These are phyloP conservation scores for Sinocyclocheilus anshuiensis DNA, from an alignment of 2,113 vertebrate genomes.

Conservation along the genomic window DNA sequence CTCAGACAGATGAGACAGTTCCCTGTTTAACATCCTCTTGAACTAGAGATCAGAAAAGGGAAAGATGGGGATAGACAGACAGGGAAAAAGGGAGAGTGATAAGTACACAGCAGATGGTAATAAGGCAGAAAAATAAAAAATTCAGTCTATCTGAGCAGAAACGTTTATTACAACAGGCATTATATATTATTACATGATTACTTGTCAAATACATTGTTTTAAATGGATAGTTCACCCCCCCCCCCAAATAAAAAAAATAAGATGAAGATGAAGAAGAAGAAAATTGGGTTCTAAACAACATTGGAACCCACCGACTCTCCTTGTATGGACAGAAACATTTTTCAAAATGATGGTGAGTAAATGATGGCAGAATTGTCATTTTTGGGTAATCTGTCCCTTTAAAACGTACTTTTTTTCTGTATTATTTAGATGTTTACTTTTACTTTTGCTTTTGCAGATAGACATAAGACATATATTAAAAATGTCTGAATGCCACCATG, in stretches of 20 bases:
- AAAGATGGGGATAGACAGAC: conserved; percentile 43
- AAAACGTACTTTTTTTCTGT: background rate
- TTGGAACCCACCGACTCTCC: background rate
- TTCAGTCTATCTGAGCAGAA: background rate
- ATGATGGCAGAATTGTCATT: background rate
- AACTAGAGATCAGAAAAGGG: conserved; percentile 66
- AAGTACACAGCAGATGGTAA: conserved; percentile 2
- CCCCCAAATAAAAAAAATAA: background rate
- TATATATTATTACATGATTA: conserved; percentile 20
- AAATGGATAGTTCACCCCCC: background rate
- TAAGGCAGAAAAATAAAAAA: background rate
- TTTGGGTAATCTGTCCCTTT: background rate
- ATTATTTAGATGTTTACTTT: background rate
- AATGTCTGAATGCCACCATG: conserved; percentile 7
- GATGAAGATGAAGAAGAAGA: background rate
- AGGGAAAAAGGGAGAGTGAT: background rate
- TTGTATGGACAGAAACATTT: background rate
- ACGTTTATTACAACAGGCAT: background rate
- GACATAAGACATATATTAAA: background rate
- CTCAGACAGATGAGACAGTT: conserved; percentile 92
- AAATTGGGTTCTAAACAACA: background rate
- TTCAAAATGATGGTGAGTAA: background rate
- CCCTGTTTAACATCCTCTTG: conserved; percentile 94
- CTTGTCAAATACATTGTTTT: conserved; percentile 37
- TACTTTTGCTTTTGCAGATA: background rate